These are phyloP conservation scores for Mus pahari DNA, from an alignment of 2,113 vertebrate species.

Conservation along the genomic window DNA sequence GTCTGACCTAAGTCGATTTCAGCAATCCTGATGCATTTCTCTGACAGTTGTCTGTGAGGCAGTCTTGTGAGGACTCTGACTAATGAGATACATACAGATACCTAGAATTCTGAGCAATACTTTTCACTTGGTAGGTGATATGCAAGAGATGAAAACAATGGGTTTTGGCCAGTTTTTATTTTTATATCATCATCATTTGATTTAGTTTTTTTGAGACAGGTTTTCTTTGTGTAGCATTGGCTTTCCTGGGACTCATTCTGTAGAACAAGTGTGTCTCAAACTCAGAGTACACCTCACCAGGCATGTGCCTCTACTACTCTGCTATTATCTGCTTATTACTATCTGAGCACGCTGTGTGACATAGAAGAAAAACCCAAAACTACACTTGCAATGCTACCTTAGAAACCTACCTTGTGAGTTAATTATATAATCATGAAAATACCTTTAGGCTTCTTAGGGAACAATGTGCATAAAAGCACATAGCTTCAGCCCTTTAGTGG, in stretches of 20 bases:
- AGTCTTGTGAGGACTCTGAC: not conserved
- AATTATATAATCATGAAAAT: not conserved
- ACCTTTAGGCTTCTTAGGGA: not conserved
- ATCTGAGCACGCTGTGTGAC: not conserved
- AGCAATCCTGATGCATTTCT: not conserved
- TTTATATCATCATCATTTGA: too few relatives aligned
- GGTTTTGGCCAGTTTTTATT: not conserved
- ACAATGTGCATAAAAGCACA: not conserved
- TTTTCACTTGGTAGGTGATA: not conserved
- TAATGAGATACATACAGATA: not conserved
- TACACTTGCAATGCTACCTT: not conserved
- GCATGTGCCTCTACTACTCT: not conserved
- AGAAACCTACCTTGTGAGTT: not conserved
- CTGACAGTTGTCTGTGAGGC: not conserved
- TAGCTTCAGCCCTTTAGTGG: not conserved
- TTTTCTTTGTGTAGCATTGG: not conserved
- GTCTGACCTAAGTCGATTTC: not conserved
- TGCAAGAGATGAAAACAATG: not conserved
- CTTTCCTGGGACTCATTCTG: not conserved
- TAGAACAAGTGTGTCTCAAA: not conserved
- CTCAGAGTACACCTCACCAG: not conserved
- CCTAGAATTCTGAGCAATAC: not conserved
- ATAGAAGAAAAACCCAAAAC: not conserved
- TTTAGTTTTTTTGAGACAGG: not conserved
- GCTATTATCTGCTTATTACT: not conserved